Conservation (phyloP, 1,140 invertebrate species). For the Caenorhabditis latens region DNA sequence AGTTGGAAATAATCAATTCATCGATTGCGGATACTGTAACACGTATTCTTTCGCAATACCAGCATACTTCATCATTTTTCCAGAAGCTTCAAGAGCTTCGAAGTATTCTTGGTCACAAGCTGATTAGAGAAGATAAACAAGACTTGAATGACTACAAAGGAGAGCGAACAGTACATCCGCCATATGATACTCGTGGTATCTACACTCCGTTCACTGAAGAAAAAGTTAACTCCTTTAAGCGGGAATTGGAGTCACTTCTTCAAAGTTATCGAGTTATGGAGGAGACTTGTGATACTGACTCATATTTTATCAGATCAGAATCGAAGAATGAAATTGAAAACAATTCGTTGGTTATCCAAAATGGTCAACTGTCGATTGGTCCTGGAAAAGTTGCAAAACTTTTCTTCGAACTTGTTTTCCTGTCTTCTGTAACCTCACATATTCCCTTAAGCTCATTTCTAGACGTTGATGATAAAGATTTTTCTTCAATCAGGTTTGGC, state of each 20-base stretch:
- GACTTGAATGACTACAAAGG: background rate
- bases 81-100: conserved; percentile 38
- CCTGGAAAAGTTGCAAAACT: background rate
- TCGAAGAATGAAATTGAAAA: background rate
- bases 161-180: background rate
- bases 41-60: background rate
- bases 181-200: conserved; percentile 34
- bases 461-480: background rate
- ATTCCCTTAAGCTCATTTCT: background rate
- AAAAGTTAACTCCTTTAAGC: background rate
- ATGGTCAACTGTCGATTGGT: background rate
- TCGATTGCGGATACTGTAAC: background rate
- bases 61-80: background rate
- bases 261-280: background rate
- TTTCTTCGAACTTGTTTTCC: conserved; percentile 5
- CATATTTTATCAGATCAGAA: too few relatives aligned
- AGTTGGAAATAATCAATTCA: background rate
- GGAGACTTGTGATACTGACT: background rate
- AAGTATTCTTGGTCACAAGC: background rate
- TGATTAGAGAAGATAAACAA: background rate
- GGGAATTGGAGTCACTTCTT: background rate
- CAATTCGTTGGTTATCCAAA: background rate
- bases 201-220: conserved; percentile 16
- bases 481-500: background rate
- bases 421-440: background rate